A percentile compares a stretch with the other conserved stretches of the same genome.
Evolutionary conservation across 2,113 vertebrate genomes (phyloP).

Genomic region (Colossoma macropomum): DNA sequence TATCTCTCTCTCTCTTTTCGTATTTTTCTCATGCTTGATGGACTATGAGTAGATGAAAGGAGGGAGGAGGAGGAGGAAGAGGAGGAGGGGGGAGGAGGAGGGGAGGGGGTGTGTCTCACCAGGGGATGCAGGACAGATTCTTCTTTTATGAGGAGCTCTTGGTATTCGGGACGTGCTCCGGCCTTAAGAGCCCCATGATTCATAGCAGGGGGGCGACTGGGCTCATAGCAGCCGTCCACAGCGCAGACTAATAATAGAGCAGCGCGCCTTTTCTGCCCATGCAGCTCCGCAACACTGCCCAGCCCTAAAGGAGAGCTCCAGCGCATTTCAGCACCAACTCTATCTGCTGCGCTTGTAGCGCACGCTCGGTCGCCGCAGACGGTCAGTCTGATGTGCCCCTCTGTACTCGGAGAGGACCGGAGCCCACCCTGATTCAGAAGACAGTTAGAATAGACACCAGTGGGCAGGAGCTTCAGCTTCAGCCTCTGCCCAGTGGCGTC

Average conservation of each 20-base stretch:
- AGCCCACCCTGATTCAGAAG: too few species aligned
- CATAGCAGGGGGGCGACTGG: slow-evolving; percentile 74
- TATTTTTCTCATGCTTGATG: slow-evolving; percentile 64
- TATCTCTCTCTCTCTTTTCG: slow-evolving; percentile 43
- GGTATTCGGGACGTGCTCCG: slow-evolving; percentile 79
- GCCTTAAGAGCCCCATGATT: slow-evolving; percentile 81
- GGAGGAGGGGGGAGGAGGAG: slow-evolving; percentile 9
- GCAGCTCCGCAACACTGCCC: slow-evolving; percentile 67
- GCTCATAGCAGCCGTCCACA: slow-evolving; percentile 71
- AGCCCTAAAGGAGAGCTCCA: slow-evolving; percentile 69
- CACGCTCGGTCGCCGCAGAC: too few species aligned
- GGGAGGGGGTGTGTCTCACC: slow-evolving; percentile 64
- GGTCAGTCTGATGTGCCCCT: too few species aligned
- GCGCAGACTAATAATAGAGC: slow-evolving; percentile 77
- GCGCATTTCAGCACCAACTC: slow-evolving; percentile 53
- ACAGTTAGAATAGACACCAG: too few species aligned
- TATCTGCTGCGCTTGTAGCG: not conserved
- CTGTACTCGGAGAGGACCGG: not conserved
- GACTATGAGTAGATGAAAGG: slow-evolving; percentile 54
- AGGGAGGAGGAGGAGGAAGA: slow-evolving; percentile 32
- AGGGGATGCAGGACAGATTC: slow-evolving; percentile 78
- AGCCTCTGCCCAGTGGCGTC: too few species aligned
- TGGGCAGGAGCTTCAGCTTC: too few species aligned
- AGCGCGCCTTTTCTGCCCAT: slow-evolving; percentile 70
- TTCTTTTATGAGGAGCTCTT: slow-evolving; percentile 81